A percentile compares a stretch with the other conserved stretches of the same genome.
These are phyloP conservation scores for Penaeus japonicus DNA, from an alignment of 1,140 invertebrate genomes.

Conservation along the genomic window DNA sequence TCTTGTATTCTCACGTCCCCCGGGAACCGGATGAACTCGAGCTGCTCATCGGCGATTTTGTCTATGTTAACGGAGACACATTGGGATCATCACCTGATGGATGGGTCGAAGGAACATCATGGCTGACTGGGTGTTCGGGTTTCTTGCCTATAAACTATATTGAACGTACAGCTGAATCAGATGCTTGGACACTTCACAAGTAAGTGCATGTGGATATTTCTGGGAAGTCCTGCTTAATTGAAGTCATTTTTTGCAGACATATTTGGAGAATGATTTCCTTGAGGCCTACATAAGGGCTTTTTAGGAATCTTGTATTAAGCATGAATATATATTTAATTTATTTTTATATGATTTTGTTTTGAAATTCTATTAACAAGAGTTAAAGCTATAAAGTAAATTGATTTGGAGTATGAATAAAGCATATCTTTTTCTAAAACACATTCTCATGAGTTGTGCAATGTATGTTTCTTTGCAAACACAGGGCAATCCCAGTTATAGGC, in stretches of 20 bases:
- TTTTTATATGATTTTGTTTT: too few species aligned
- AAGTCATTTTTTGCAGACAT: background rate
- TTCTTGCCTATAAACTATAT: conserved; percentile 83
- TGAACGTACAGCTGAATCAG: conserved; percentile 82
- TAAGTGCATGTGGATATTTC: conserved; percentile 45
- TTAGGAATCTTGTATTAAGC: too few species aligned
- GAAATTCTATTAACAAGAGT: too few species aligned
- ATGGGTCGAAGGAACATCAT: conserved; percentile 87
- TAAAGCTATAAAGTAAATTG: too few species aligned
- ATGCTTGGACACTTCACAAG: conserved; percentile 88
- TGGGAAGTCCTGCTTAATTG: background rate
- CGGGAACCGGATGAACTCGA: conserved; percentile 84
- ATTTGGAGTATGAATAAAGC: too few species aligned
- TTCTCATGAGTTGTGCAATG: background rate
- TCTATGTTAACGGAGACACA: conserved; percentile 80
- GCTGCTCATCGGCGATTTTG: conserved; percentile 83
- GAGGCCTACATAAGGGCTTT: too few species aligned
- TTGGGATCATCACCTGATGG: conserved; percentile 78
- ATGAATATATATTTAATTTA: too few species aligned
- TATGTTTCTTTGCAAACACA: background rate
- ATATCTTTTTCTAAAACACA: background rate
- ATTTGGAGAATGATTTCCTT: background rate
- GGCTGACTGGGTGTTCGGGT: conserved; percentile 80
- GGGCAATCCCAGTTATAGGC: conserved; percentile 48
- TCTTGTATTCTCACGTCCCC: conserved; percentile 80